These are phyloP conservation scores for Furcifer pardalis DNA, from an alignment of 2,797 vertebrate genomes.

Conservation along the genomic window DNA sequence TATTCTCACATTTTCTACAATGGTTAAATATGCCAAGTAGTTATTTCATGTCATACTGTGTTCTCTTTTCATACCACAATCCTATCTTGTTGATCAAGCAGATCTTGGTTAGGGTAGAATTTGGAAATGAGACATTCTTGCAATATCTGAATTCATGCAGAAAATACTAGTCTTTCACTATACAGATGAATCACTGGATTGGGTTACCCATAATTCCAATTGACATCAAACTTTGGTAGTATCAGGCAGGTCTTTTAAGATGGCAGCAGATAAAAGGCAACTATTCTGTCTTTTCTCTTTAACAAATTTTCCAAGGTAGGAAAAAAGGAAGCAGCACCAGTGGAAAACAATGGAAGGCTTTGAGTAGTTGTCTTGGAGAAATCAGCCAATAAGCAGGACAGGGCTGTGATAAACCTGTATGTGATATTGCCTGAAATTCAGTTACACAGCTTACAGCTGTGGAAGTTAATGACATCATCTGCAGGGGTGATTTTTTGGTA, in stretches of 20 bases:
- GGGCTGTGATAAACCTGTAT: too few relatives aligned
- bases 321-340: too few relatives aligned
- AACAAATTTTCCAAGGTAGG: neutral
- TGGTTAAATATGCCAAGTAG: conserved; percentile 17
- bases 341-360: too few relatives aligned
- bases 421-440: too few relatives aligned
- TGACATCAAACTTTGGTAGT: neutral
- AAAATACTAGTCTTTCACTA: neutral
- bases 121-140: conserved; percentile 9
- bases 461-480: too few relatives aligned
- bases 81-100: neutral
- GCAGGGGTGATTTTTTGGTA: too few relatives aligned
- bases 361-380: too few relatives aligned
- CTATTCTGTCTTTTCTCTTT: neutral
- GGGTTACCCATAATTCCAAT: too few relatives aligned
- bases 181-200: too few relatives aligned
- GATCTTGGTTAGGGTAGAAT: neutral
- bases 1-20: conserved; percentile 8
- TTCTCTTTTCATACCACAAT: neutral
- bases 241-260: too few relatives aligned
- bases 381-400: too few relatives aligned
- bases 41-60: neutral
- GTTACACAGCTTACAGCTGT: too few relatives aligned
- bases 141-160: neutral
- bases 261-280: neutral